Evolutionary conservation across 1,140 invertebrate genomes (phyloP).

Genomic region (Drosophila seguyi): DNA sequence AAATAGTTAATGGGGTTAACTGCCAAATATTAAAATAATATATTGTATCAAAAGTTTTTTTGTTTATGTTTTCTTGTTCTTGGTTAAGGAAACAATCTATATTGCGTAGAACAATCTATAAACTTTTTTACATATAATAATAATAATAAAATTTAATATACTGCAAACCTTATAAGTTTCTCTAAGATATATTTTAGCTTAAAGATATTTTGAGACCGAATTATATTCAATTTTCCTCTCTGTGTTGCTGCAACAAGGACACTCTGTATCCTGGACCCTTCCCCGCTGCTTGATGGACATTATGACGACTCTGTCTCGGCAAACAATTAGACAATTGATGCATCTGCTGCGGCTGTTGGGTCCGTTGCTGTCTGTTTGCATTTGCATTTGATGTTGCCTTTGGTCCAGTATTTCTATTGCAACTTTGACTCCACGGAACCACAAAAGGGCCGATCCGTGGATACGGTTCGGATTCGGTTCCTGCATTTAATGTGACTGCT

Average conservation of each 20-base stretch:
- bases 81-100: not conserved
- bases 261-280: not conserved
- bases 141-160: too few relatives aligned
- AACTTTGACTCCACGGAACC: slow-evolving; percentile 46
- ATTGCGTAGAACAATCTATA: too few relatives aligned
- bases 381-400: slow-evolving; percentile 46
- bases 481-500: slow-evolving; percentile 76
- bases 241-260: slow-evolving; percentile 6
- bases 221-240: not conserved
- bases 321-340: slow-evolving; percentile 83
- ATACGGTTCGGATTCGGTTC: slow-evolving; percentile 12
- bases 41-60: not conserved
- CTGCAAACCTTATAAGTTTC: too few relatives aligned
- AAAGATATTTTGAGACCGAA: not conserved
- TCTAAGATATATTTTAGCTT: not conserved
- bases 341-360: slow-evolving; percentile 70
- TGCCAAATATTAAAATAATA: not conserved
- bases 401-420: slow-evolving; percentile 43
- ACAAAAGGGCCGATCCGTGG: slow-evolving; percentile 64
- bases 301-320: slow-evolving; percentile 78
- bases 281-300: slow-evolving; percentile 69
- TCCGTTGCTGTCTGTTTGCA: slow-evolving; percentile 31
- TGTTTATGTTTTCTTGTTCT: not conserved
- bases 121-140: too few relatives aligned
- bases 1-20: not conserved